Percentiles rank a stretch among this genome's conserved stretches.
phyloP scores from a whole-genome alignment of 2,888 invertebrate species.

The Alviniconcha strummeri region DNA sequence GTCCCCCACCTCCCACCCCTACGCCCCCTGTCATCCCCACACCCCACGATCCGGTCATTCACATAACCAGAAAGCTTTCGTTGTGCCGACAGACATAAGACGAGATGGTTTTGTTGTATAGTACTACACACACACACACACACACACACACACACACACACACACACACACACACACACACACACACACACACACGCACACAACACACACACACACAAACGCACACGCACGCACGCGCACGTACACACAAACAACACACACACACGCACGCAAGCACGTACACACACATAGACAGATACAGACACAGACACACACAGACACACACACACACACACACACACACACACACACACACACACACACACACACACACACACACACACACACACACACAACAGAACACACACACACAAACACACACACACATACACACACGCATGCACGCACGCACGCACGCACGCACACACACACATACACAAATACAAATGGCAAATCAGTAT shows the following conservation, averaged over 20 bases:
- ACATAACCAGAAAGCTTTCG: not conserved
- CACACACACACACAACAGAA: not conserved
- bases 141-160: not conserved
- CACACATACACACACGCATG: not conserved
- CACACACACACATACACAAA: not conserved
- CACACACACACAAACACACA: constrained; percentile 12
- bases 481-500: not conserved
- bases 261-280: no score
- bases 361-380: not conserved
- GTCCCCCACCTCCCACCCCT: no score
- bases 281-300: not conserved
- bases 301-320: constrained; percentile 11
- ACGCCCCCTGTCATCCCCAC: no score
- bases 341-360: not conserved
- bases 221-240: not conserved
- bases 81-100: not conserved
- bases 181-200: no score
- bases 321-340: constrained; percentile 20
- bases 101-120: not conserved
- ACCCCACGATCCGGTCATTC: no score
- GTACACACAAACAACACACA: no score
- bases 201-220: no score
- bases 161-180: constrained; percentile 21
- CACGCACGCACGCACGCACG: not conserved
- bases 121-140: not conserved